Conservation (phyloP, 2,797 vertebrate genomes). For the Chiloscyllium punctatum region DNA sequence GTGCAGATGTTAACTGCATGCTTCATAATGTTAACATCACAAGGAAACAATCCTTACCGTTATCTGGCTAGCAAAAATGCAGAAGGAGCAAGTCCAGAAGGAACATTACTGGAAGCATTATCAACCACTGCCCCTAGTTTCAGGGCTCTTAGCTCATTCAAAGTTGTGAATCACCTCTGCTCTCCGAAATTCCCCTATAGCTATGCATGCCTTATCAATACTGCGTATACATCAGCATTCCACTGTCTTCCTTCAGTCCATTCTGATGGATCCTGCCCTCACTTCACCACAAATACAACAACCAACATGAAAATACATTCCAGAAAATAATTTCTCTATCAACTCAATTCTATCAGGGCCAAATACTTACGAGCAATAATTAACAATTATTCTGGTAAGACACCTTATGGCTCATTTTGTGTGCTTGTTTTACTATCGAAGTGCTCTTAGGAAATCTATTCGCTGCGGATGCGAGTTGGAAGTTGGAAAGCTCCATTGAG, state of each 20-base stretch:
- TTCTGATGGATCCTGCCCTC: not conserved
- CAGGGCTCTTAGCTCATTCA: not conserved
- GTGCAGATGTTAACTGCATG: not conserved
- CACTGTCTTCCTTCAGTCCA: not conserved
- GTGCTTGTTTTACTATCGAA: not conserved
- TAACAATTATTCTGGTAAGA: not conserved
- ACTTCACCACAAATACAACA: not conserved
- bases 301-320: not conserved
- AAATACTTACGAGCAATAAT: not conserved
- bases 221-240: not conserved
- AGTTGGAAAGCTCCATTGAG: not conserved
- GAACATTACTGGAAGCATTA: not conserved
- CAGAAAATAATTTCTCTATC: no score
- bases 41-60: not conserved
- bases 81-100: not conserved
- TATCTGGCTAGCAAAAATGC: no score
- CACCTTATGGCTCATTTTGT: not conserved
- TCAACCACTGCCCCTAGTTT: not conserved
- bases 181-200: no score
- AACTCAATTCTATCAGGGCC: not conserved
- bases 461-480: not conserved
- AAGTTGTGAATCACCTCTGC: not conserved
- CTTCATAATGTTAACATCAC: not conserved
- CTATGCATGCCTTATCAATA: not conserved
- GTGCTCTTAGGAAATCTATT: not conserved